These are phyloP conservation scores for Eristalis pertinax DNA, from an alignment of 2,888 invertebrate genomes.

Conservation along the genomic window DNA sequence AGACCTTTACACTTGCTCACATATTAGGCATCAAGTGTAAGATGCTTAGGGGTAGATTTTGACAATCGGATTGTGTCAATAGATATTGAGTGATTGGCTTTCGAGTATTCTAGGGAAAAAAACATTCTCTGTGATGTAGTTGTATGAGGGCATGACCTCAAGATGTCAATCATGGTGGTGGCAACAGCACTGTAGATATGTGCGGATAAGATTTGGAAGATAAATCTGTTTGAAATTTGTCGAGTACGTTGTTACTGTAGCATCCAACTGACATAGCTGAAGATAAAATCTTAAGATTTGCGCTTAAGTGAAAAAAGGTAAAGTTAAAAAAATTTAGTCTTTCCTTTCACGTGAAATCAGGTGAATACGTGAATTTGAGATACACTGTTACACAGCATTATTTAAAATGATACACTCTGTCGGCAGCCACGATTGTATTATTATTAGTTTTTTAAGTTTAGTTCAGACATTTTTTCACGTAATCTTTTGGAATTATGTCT, in stretches of 20 bases:
- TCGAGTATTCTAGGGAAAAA: not conserved
- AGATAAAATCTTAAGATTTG: too few relatives aligned
- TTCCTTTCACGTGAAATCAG: too few relatives aligned
- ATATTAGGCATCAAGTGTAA: constrained; percentile 59
- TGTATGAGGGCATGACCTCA: not conserved
- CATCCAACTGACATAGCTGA: not conserved
- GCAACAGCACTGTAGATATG: not conserved
- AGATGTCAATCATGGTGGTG: not conserved
- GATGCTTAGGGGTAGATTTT: constrained; percentile 68
- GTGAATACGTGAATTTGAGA: too few relatives aligned
- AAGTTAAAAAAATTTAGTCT: too few relatives aligned
- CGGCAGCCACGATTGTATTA: too few relatives aligned
- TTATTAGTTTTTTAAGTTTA: too few relatives aligned
- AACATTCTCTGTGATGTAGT: not conserved
- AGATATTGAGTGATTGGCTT: constrained; percentile 69
- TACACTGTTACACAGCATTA: too few relatives aligned
- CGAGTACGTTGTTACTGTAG: not conserved
- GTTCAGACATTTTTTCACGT: too few relatives aligned
- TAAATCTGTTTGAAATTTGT: not conserved
- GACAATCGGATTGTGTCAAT: constrained; percentile 72
- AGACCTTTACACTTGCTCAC: not conserved
- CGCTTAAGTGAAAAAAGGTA: too few relatives aligned
- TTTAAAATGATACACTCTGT: too few relatives aligned
- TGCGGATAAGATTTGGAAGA: not conserved
- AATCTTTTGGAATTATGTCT: too few relatives aligned